Base-by-base conservation (phyloP, 1,140 invertebrate species). In the Drosophila trapezifrons region DNA sequence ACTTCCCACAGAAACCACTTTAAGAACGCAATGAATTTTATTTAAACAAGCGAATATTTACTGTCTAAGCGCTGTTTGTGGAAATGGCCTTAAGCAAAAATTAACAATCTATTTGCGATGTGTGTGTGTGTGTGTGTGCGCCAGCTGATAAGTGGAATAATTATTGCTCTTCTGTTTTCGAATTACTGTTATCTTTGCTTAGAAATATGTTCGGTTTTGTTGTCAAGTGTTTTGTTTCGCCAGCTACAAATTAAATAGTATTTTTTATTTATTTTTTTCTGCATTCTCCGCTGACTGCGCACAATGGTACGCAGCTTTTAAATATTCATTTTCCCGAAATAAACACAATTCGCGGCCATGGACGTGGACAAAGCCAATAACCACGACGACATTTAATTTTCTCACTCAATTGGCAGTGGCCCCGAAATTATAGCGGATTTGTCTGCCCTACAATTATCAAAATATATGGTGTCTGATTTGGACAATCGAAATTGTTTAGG, bases 111-210 rank as follows among this genome's bases (percentile, higher is more conserved):
- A 32, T 20, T 32, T 37, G 32, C 43, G 12, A 22, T 22, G 25
- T 43, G 52, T 12, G 46, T 15, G 40, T n/a, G n/a, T n/a, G 17
- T 22, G 25, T 43, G 52, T 37, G 13, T 64, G 47, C n/a, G 38
- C 35, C 20, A 27, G 46, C 74, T 76, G 74, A 66, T 76, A 76
- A 66, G 38, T 70, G 18, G 29, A 29, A 59, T 46, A 69, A 59
- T 58, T 76, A 25, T 54, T 32, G 45, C 45, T 64, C 27, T 55
- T 64, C 27, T 64, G 63, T 49, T 75, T 75, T 49, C 22, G 22
- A 64, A 51, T 55, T 51, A 52, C 38, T 52, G 49, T 75, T 51
- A 64, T 64, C 69, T 65, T 40, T 42, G 35, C 35, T 65, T 65
- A 25, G 46, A 40, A 69, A 37, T 65, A 54, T 66, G 42, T 67